Conservation (phyloP, 2,888 invertebrate species). For the Meiosimyza platycephala region DNA sequence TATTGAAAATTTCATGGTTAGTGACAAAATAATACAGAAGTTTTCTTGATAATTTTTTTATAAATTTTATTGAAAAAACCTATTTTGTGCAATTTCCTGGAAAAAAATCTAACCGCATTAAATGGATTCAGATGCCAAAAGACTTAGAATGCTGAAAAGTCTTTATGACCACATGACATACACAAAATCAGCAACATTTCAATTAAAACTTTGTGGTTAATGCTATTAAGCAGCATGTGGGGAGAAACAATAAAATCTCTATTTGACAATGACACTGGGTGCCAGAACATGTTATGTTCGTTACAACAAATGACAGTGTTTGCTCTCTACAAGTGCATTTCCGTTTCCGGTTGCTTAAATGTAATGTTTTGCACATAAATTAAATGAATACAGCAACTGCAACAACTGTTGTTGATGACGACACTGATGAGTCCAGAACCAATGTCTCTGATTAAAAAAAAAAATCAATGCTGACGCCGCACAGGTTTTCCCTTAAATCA, state of each 20-base stretch:
- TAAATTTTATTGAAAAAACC: no score
- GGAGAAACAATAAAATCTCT: no score
- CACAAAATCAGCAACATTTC: constrained; percentile 5
- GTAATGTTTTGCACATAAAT: background rate
- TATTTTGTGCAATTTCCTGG: no score
- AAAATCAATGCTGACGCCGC: constrained; percentile 4
- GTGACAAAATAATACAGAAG: no score
- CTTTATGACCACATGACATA: background rate
- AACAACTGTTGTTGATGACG: background rate
- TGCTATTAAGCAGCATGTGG: background rate
- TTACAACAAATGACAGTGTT: no score
- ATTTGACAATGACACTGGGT: background rate
- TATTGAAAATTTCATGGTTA: no score
- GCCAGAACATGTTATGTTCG: background rate
- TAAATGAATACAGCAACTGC: background rate
- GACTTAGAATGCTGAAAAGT: background rate
- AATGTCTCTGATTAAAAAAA: background rate
- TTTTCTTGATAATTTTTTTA: no score
- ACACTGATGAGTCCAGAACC: background rate
- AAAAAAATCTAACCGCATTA: no score
- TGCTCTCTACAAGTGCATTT: background rate
- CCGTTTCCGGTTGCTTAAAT: constrained; percentile 11
- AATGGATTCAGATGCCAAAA: no score
- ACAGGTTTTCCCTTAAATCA: background rate
- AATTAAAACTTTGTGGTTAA: constrained; percentile 16